Evolutionary conservation across 2,888 invertebrate genomes (phyloP).

Genomic region (Unio pictorum): DNA sequence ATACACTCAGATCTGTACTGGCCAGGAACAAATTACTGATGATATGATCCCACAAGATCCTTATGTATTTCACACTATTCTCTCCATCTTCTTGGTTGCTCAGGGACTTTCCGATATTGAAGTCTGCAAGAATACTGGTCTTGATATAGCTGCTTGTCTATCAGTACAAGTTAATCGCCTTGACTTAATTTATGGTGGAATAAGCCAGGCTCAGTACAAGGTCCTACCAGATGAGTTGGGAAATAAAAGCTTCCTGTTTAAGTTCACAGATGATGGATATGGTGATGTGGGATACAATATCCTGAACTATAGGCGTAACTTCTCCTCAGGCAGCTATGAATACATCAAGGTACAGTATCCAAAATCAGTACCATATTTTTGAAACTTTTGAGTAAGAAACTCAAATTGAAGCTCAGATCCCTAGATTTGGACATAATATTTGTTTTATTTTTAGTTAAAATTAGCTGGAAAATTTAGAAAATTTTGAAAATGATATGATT

Average conservation of each 20-base stretch:
- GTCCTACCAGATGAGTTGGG: constrained; percentile 56
- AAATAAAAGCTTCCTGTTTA: constrained; percentile 66
- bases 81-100: constrained; percentile 67
- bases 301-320: constrained; percentile 61
- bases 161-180: constrained; percentile 55
- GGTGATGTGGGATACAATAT: constrained; percentile 71
- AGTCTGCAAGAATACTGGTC: constrained; percentile 42
- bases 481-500: too few relatives aligned
- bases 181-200: constrained; percentile 55
- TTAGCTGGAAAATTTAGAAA: too few relatives aligned
- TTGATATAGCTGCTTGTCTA: constrained; percentile 52
- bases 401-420: too few relatives aligned
- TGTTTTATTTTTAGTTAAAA: too few relatives aligned
- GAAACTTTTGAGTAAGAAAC: too few relatives aligned
- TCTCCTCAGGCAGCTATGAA: constrained; percentile 36
- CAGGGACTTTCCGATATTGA: constrained; percentile 64
- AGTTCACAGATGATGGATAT: constrained; percentile 68
- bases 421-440: too few relatives aligned
- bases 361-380: too few relatives aligned
- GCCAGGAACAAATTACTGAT: constrained; percentile 55
- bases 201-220: constrained; percentile 46
- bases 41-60: constrained; percentile 60
- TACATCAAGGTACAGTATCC: constrained; percentile 43
- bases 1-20: constrained; percentile 58
- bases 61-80: constrained; percentile 67